Conservation (phyloP, 2,888 invertebrate genomes). For the Dryobotodes eremita region DNA sequence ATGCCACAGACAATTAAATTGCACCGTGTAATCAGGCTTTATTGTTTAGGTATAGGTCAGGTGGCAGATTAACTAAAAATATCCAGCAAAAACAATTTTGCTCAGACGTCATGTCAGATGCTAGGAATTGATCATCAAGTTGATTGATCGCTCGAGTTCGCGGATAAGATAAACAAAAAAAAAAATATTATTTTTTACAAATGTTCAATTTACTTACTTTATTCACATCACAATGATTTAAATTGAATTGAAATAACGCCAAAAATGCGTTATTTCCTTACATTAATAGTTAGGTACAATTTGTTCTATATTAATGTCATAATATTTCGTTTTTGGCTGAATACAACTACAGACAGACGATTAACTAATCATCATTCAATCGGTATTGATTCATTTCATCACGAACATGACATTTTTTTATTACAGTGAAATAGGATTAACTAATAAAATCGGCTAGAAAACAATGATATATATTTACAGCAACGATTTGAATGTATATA, state of each 20-base stretch:
- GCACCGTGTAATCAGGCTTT: background rate
- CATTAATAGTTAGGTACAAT: slow-evolving; percentile 61
- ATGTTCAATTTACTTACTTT: slow-evolving; percentile 34
- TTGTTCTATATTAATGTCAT: slow-evolving; percentile 55
- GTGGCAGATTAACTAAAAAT: background rate
- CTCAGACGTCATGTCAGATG: slow-evolving; percentile 1
- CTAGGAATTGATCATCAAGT: background rate
- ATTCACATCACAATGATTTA: slow-evolving; percentile 58
- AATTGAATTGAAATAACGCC: slow-evolving; percentile 57
- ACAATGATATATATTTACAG: slow-evolving; percentile 61
- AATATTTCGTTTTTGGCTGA: slow-evolving; percentile 39
- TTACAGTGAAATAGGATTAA: slow-evolving; percentile 46
- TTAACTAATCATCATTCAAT: background rate
- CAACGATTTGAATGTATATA: slow-evolving; percentile 49
- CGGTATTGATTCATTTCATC: slow-evolving; percentile 17
- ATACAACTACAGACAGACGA: slow-evolving; percentile 44
- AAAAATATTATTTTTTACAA: slow-evolving; percentile 1
- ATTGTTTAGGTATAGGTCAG: background rate
- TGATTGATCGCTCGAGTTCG: slow-evolving; percentile 27
- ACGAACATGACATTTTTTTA: slow-evolving; percentile 34
- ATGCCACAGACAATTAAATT: background rate
- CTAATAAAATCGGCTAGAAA: slow-evolving; percentile 63
- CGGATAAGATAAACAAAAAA: slow-evolving; percentile 35
- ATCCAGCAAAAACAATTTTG: background rate
- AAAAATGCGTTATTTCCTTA: slow-evolving; percentile 54